Evolutionary conservation across 2,113 vertebrate species (phyloP), one percentile per base, ranked within the genome.

Genomic region (Myxocyprinus asiaticus): DNA sequence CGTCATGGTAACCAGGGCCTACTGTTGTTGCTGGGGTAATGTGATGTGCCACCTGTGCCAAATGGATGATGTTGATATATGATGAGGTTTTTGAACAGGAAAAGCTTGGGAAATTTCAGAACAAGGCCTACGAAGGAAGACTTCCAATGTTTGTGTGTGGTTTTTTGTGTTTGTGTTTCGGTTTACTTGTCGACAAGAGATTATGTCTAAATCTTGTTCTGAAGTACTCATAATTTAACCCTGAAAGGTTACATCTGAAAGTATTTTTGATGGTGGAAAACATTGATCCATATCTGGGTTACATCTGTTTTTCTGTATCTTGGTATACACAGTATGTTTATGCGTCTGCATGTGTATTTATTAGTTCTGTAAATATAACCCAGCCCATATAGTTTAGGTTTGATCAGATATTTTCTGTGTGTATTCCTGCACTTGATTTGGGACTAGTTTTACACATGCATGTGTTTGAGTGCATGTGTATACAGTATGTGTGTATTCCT

Each of bases 381-480:
- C 61, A 61, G 61, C 73, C 61, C 73, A 43, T 47, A 7, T 53
- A 76, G 59, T 76, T 64, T 63, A 64, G 61, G 61, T 15, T 50
- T 63, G 73, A 76, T 76, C 73, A 43, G 61, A 76, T 76, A 64
- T 12, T 63, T 70, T 65, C 44, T 15, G 47, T 64, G 50, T 81
- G 82, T 80, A 70, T 61, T 67, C 81, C 66, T 81, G 76, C 81
- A 75, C 87, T 84, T 76, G 67, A 76, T 65, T 76, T 83, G 3
- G 42, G 48, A 66, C 45, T 17, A 56, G 5, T 50, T 65, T 59
- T 85, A 66, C 73, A 82, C 76, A 70, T 67, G 76, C 75, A 53
- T 67, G 45, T 22, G 85, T 51, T 76, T 75, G 70, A 47, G 56
- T 75, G 90, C 89, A 86, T 72, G 77, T 64, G 67, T 70, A 50